Evolutionary conservation across 1,140 invertebrate genomes (phyloP), one percentile per base, ranked within the genome.

Genomic region (Bactericera cockerelli): DNA sequence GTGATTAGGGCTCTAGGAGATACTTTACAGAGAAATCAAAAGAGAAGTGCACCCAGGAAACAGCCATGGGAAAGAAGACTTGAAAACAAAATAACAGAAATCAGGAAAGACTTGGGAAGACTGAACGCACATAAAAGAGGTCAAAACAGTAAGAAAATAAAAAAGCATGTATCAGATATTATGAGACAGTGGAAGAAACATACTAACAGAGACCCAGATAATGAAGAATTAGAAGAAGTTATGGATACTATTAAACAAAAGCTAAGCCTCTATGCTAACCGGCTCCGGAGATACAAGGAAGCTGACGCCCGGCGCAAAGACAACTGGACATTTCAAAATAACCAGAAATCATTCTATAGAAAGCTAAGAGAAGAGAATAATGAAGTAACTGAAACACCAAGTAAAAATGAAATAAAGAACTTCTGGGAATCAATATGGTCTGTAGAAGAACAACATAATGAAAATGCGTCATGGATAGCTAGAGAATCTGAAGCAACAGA

Each of bases 311-410:
- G 21, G 26, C 11, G 6, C 11, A 16, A 14, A n/a, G 19, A 56
- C 22, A 56, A 56, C 25, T 6, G 26, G 11, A 19, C 25, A 8
- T 56, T 56, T 24, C 2, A 22, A 24, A 56, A 11, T 3, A 56
- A 22, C 16, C 2, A 56, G 55, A 56, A 56, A n/a, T 6, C 4
- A 56, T 56, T 56, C 55, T 56, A 56, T 24, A 56, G 26, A 28
- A 56, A 28, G 11, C 55, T 56, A 13, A 6, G 25, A n/a, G 4
- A 56, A 56, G 22, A 26, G 6, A 25, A 6, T 6, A 3, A 56
- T 8, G 11, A 24, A 6, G 22, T 8, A n/a, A 6, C 14, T 3
- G 22, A 56, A 3, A n/a, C n/a, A 6, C 55, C 21, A 22, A 6
- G 11, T n/a, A n/a, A 10, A 56, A 24, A 56, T 22, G 4, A n/a